phyloP scores from a whole-genome alignment of 2,888 invertebrate genomes.

The Thumatha senex region DNA sequence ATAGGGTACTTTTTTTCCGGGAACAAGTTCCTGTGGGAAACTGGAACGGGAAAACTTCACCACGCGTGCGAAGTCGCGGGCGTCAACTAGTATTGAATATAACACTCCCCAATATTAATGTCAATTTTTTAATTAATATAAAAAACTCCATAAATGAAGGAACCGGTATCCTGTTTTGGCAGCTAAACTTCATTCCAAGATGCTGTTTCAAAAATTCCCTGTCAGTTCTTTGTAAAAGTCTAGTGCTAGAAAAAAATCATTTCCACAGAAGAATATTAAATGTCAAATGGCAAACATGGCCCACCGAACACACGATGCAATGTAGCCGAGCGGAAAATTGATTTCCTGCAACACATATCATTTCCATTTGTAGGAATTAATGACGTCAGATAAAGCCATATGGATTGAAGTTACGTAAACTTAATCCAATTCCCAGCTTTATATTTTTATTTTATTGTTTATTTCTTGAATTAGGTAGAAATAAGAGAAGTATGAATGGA shows the following conservation, averaged over 20 bases:
- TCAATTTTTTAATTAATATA: too few species aligned
- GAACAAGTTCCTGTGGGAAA: too few species aligned
- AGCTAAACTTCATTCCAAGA: neutral
- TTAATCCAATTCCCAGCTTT: slow-evolving; percentile 10
- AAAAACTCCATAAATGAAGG: too few species aligned
- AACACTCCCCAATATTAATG: too few species aligned
- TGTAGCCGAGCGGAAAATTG: slow-evolving; percentile 67
- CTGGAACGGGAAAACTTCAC: too few species aligned
- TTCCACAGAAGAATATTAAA: slow-evolving; percentile 49
- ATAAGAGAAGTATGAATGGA: too few species aligned
- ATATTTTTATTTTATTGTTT: too few species aligned
- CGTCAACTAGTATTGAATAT: too few species aligned
- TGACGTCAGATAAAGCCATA: slow-evolving; percentile 34
- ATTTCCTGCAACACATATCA: slow-evolving; percentile 67
- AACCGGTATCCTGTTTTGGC: too few species aligned
- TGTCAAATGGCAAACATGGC: slow-evolving; percentile 54
- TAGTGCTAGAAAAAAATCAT: slow-evolving; percentile 22
- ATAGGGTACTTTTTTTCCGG: too few species aligned
- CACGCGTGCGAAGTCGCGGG: too few species aligned
- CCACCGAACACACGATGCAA: slow-evolving; percentile 54
- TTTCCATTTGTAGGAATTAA: slow-evolving; percentile 60
- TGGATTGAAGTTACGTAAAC: slow-evolving; percentile 20
- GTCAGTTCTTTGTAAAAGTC: too few species aligned
- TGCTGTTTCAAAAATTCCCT: slow-evolving; percentile 24
- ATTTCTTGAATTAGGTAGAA: neutral